Evolutionary conservation across 1,140 invertebrate genomes (phyloP).

Genomic region (Drosophila triauraria): DNA sequence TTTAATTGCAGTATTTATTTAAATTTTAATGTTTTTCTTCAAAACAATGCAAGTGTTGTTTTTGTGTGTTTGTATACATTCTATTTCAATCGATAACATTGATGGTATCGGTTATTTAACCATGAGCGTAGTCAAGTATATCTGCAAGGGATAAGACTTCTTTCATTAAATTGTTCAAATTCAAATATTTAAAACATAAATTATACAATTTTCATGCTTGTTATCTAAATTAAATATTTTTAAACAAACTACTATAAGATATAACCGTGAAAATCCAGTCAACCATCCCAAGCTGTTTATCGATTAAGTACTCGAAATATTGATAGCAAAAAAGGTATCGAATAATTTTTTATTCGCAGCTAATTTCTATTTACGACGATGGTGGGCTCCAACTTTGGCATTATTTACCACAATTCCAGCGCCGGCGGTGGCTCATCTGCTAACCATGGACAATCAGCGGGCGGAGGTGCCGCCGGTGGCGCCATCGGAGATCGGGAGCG

Average conservation of each 20-base stretch:
- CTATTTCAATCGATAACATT: background rate
- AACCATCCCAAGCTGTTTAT: too few relatives aligned
- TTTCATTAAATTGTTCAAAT: too few relatives aligned
- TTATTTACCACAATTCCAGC: conserved; percentile 58
- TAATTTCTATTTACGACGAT: conserved; percentile 29
- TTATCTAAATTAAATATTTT: background rate
- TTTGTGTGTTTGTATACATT: conserved; percentile 8
- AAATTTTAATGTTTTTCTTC: background rate
- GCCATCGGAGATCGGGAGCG: conserved; percentile 58
- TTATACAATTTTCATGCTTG: background rate
- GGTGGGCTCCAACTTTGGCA: conserved; percentile 83
- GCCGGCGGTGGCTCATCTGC: conserved; percentile 16
- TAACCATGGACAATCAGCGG: conserved; percentile 20
- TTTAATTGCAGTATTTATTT: background rate
- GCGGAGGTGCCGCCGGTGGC: background rate
- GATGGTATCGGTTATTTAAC: background rate
- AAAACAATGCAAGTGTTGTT: too few relatives aligned
- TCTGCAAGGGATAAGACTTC: background rate
- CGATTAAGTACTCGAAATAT: background rate
- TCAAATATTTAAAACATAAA: background rate
- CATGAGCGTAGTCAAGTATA: background rate
- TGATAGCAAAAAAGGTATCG: background rate
- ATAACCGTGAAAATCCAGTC: background rate
- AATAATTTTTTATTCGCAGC: background rate
- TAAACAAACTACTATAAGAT: background rate